phyloP scores from a whole-genome alignment of 92 coral and sea anemone species.

The Blastomussa wellsi region DNA sequence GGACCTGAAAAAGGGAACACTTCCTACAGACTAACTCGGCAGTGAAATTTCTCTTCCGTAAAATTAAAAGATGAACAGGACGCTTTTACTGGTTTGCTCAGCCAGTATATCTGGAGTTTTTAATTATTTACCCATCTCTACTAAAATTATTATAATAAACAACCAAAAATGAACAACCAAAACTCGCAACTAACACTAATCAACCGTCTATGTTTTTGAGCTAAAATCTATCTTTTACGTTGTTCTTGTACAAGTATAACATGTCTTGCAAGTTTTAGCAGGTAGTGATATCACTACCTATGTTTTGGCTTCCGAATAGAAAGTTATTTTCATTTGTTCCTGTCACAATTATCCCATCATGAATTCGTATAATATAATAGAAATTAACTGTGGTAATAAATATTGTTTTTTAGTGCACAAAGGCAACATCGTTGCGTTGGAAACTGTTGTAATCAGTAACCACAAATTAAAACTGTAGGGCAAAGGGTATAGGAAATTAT shows the following conservation, averaged over 20 bases:
- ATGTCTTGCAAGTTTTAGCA: not conserved
- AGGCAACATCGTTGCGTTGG: not conserved
- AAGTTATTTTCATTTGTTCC: conserved; percentile 1
- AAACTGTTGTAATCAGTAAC: conserved; percentile 3
- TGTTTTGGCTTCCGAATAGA: conserved; percentile 19
- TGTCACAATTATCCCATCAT: not conserved
- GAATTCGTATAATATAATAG: not conserved
- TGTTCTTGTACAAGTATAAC: not conserved
- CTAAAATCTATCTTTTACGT: not conserved
- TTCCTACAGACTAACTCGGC: not conserved
- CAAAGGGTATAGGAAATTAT: conserved; percentile 1
- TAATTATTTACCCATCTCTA: not conserved
- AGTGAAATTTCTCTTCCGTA: not conserved
- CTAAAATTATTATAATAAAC: not conserved
- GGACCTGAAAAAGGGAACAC: not conserved
- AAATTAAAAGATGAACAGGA: not conserved
- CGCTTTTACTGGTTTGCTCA: not conserved
- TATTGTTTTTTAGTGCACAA: conserved; percentile 3
- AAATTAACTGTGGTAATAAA: not conserved
- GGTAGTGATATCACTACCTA: not conserved
- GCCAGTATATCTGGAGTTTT: not conserved
- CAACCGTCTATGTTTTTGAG: not conserved
- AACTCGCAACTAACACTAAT: not conserved
- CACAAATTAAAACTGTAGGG: conserved; percentile 19
- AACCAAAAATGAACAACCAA: no score